phyloP scores from a whole-genome alignment of 2,797 vertebrate genomes.

The Falco rusticolus region DNA sequence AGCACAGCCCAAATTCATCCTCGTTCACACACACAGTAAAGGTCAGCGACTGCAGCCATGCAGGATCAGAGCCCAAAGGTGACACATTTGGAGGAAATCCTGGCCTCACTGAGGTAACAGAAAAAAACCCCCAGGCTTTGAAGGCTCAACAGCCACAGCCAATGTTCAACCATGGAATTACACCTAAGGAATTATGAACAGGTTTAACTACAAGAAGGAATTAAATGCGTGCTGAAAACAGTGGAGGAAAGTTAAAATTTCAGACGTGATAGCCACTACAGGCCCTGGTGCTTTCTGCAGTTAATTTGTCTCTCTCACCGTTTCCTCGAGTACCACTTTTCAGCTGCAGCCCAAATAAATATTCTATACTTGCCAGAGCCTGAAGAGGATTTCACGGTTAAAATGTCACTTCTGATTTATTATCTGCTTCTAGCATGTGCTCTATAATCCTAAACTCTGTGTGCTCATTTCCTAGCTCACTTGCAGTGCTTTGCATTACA shows the following conservation, averaged over 20 bases:
- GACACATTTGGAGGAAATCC: background rate
- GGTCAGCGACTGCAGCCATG: background rate
- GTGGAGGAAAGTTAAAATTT: slow-evolving; percentile 18
- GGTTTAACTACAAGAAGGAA: slow-evolving; percentile 8
- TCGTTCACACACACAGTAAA: fast-evolving
- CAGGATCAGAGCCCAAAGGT: background rate
- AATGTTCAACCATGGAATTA: background rate
- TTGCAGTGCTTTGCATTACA: background rate
- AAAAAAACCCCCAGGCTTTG: slow-evolving; percentile 4
- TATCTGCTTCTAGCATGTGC: slow-evolving; percentile 9
- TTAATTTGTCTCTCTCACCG: slow-evolving; percentile 33
- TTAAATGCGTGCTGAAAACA: background rate
- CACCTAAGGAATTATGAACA: background rate
- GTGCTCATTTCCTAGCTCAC: slow-evolving; percentile 8
- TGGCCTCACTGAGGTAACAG: background rate
- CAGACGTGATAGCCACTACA: background rate
- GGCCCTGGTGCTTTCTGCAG: background rate
- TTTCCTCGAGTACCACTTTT: slow-evolving; percentile 17
- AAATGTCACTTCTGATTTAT: slow-evolving; percentile 62
- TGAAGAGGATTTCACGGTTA: slow-evolving; percentile 48
- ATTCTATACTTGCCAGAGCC: slow-evolving; percentile 1
- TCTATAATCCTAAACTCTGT: slow-evolving; percentile 6
- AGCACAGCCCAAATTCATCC: background rate
- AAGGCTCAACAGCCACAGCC: background rate
- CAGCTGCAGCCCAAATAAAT: slow-evolving; percentile 27